Base-by-base conservation (phyloP, 2,888 invertebrate genomes). In the Balanococcus diminutus region DNA sequence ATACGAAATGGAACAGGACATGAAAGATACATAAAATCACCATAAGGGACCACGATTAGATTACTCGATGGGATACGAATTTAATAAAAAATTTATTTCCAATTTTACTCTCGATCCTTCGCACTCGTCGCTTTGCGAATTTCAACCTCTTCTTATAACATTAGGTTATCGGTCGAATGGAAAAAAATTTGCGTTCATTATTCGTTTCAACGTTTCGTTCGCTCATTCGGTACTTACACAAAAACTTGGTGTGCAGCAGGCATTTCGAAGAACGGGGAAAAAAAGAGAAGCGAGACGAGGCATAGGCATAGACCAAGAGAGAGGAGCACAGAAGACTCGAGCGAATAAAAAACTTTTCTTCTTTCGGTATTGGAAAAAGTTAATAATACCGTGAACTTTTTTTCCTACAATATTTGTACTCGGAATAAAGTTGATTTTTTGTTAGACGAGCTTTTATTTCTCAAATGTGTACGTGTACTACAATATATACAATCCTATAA, bases 361-460 rank as follows among this genome's bases (percentile, higher is more conserved):
- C 75, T 36, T 79, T 31, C 31, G 36, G 75, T 79, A 79, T 79
- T 79, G 75, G 75, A 79, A 79, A 79, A 79, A 79, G 75, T 79
- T 79, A 36, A 79, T 79, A 79, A 79, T 79, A 36, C 75, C 75
- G 75, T 79, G 67, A 67, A 28, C 67, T 67, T 67, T 67, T 67
- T 67, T 67, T 67, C 16, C 28, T 67, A 14, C 67, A 67, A 67
- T 67, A 67, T 67, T 67, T 67, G 67, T 67, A 67, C 67, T 28
- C 67, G 67, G 67, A 67, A 67, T 67, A 67, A 67, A 67, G 67
- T 67, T 67, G 67, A 67, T 67, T 67, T 67, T 67, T 67, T 67
- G 67, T 67, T 28, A 67, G 67, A 67, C 67, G 67, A 67, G 67
- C 67, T 28, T 67, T 67, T 28, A 67, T 67, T 67, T 67, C 28